Evolutionary conservation across 2,888 invertebrate genomes (phyloP).

Genomic region (Dysmachus trigonus): DNA sequence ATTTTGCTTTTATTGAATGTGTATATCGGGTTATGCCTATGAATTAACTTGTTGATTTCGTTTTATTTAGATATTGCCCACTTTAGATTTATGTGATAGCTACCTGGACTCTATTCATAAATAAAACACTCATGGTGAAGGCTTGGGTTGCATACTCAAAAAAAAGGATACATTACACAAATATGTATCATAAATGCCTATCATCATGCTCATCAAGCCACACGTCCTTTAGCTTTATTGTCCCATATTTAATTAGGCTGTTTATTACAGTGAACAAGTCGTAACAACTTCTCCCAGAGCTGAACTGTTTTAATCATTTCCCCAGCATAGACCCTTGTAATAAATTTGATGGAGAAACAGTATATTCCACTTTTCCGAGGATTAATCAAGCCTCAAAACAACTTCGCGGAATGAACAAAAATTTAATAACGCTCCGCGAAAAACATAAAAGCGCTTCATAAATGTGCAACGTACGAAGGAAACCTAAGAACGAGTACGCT

Average conservation of each 20-base stretch:
- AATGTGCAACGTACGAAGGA: constrained; percentile 16
- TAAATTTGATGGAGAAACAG: constrained; percentile 1
- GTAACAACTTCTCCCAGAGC: neutral
- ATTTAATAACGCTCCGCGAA: constrained; percentile 23
- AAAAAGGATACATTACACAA: neutral
- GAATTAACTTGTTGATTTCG: neutral
- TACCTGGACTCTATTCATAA: neutral
- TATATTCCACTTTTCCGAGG: neutral
- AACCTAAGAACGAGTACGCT: neutral
- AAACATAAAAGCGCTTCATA: constrained; percentile 27
- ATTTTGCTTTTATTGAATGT: neutral
- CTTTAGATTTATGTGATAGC: neutral
- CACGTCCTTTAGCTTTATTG: neutral
- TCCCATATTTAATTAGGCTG: neutral
- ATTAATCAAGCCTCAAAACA: constrained; percentile 24
- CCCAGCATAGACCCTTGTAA: neutral
- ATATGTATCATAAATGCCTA: neutral
- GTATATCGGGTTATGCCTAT: neutral
- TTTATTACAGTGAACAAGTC: neutral
- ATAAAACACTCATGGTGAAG: neutral
- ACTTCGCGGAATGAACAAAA: constrained; percentile 27
- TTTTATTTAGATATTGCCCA: neutral
- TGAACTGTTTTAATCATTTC: neutral
- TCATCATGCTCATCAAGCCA: neutral
- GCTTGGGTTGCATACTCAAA: neutral